These are phyloP conservation scores for Pipistrellus nathusii DNA, from an alignment of 2,797 vertebrate genomes.

Conservation along the genomic window DNA sequence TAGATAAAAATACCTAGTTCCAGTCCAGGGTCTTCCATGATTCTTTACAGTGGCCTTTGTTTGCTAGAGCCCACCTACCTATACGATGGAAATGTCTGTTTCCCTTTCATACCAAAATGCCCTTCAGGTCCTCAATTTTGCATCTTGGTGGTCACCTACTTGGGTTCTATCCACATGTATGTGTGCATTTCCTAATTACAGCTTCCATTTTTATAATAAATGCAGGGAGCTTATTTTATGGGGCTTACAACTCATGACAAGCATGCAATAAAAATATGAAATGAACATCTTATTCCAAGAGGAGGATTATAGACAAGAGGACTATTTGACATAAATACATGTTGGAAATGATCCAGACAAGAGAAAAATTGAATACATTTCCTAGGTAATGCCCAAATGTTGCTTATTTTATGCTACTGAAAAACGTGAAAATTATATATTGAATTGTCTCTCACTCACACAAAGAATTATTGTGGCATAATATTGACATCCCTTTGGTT, in stretches of 20 bases:
- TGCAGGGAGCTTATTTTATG: conserved; percentile 67
- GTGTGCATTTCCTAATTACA: conserved; percentile 70
- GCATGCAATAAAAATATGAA: conserved; percentile 75
- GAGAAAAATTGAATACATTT: conserved; percentile 78
- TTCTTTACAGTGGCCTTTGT: not conserved
- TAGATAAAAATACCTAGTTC: not conserved
- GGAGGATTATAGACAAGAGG: conserved; percentile 74
- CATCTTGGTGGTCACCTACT: not conserved
- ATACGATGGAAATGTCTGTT: not conserved
- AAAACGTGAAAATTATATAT: conserved; percentile 71
- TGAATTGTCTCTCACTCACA: conserved; percentile 69
- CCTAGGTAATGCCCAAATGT: conserved; percentile 70
- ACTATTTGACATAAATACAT: conserved; percentile 74
- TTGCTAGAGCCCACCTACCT: not conserved
- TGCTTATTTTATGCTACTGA: conserved; percentile 63
- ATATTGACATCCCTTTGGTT: conserved; percentile 45
- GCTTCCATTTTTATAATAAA: conserved; percentile 75
- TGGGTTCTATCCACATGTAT: conserved; percentile 40
- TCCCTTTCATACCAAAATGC: conserved; percentile 17
- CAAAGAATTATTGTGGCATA: conserved; percentile 54
- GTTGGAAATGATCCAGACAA: conserved; percentile 79
- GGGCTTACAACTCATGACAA: conserved; percentile 73
- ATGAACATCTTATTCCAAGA: conserved; percentile 82
- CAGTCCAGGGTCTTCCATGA: not conserved
- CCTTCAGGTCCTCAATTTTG: not conserved